Evolutionary conservation across 2,888 invertebrate species (phyloP).

Genomic region (Danaus chrysippus): DNA sequence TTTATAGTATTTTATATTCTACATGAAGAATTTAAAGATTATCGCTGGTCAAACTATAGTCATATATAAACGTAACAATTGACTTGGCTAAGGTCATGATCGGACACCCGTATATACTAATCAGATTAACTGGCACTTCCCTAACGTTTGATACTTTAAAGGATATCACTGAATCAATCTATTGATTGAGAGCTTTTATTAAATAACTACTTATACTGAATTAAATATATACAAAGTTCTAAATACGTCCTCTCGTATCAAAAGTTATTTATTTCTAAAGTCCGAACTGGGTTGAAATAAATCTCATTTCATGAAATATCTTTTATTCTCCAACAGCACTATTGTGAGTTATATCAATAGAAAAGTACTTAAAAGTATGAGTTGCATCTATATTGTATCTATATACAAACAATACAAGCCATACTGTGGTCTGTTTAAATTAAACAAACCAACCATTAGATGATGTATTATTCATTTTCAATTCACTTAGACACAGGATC

Average conservation of each 20-base stretch:
- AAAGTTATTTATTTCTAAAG: neutral
- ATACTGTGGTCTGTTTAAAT: neutral
- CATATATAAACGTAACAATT: neutral
- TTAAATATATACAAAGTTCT: no score
- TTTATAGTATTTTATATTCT: no score
- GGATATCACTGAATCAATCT: conserved; percentile 32
- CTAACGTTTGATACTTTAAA: conserved; percentile 16
- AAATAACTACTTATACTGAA: conserved; percentile 4
- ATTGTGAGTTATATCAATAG: neutral
- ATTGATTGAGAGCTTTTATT: conserved; percentile 28
- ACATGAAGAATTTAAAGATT: no score
- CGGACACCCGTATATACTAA: conserved; percentile 47
- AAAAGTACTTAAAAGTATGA: conserved; percentile 4
- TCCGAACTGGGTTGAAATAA: neutral
- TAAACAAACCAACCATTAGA: conserved; percentile 1
- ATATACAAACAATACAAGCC: neutral
- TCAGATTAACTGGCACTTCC: conserved; percentile 43
- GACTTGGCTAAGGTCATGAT: conserved; percentile 41
- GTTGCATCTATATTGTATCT: neutral
- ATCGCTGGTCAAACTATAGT: neutral
- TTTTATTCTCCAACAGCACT: neutral
- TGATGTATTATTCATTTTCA: conserved; percentile 10
- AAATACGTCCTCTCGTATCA: no score
- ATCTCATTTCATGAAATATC: conserved; percentile 1
- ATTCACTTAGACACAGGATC: conserved; percentile 7